Evolutionary conservation across 2,113 vertebrate genomes (phyloP).

Genomic region (Pachyramphus minor): DNA sequence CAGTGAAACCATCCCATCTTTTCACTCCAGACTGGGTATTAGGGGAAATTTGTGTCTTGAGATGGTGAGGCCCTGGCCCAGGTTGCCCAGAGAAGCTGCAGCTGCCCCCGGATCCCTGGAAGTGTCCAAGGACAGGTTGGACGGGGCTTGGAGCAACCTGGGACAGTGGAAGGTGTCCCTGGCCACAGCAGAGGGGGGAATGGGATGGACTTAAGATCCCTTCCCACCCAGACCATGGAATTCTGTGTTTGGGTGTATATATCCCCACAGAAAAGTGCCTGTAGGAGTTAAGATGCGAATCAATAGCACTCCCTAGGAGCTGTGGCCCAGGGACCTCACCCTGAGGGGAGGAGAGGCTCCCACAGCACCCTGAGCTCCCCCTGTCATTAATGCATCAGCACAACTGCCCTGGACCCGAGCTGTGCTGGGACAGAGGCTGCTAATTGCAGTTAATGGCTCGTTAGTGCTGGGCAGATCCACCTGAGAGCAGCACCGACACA

Average conservation of each 20-base stretch:
- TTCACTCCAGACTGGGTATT: rapidly evolving
- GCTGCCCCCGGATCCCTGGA: neutral
- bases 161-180: rapidly evolving
- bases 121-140: neutral
- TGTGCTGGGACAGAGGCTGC: neutral
- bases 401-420: neutral
- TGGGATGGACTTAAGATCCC: neutral
- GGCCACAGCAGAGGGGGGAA: rapidly evolving
- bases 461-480: conserved; percentile 21
- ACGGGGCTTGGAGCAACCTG: neutral
- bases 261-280: rapidly evolving
- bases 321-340: neutral
- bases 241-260: rapidly evolving
- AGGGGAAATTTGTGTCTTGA: neutral
- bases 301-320: neutral
- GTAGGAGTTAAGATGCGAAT: rapidly evolving
- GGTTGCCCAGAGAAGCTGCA: neutral
- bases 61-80: neutral
- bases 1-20: rapidly evolving
- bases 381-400: conserved; percentile 36
- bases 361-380: neutral
- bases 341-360: neutral
- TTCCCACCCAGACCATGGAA: neutral
- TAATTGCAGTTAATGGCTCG: conserved; percentile 59
- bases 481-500: conserved; percentile 3